Conservation (phyloP, 2,113 vertebrate genomes). For the Perca fluviatilis region DNA sequence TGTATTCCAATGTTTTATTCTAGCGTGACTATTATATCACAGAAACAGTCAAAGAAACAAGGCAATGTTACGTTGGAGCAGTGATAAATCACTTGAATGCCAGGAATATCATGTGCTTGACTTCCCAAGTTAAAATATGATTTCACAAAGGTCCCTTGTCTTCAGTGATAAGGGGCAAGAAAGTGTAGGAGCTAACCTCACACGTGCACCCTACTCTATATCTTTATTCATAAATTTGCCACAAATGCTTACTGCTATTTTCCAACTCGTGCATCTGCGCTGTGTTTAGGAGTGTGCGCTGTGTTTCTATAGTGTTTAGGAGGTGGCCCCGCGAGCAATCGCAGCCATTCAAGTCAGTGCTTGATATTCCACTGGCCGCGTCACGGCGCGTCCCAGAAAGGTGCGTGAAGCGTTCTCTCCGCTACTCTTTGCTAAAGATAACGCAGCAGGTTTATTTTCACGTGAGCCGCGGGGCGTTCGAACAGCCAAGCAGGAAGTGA, state of each 20-base stretch:
- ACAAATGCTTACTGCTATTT: neutral
- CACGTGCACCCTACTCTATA: neutral
- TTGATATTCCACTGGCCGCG: too few relatives aligned
- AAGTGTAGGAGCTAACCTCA: neutral
- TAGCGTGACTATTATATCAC: neutral
- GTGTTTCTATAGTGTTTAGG: too few relatives aligned
- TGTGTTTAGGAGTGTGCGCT: too few relatives aligned
- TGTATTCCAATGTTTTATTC: neutral
- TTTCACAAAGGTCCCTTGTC: neutral
- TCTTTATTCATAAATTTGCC: constrained; percentile 13
- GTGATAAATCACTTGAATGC: neutral
- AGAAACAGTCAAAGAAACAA: neutral
- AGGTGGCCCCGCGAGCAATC: too few relatives aligned
- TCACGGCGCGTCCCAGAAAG: too few relatives aligned
- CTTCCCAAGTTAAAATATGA: neutral
- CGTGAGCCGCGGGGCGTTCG: too few relatives aligned
- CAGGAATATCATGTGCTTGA: neutral
- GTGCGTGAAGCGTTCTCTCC: too few relatives aligned
- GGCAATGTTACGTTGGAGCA: neutral
- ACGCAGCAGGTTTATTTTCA: too few relatives aligned
- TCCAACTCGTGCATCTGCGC: too few relatives aligned
- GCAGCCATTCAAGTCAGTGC: too few relatives aligned
- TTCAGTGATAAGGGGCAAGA: neutral
- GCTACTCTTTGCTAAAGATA: too few relatives aligned
- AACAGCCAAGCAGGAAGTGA: too few relatives aligned